Conservation (phyloP, 2,888 invertebrate species). For the Eupithecia abbreviata region DNA sequence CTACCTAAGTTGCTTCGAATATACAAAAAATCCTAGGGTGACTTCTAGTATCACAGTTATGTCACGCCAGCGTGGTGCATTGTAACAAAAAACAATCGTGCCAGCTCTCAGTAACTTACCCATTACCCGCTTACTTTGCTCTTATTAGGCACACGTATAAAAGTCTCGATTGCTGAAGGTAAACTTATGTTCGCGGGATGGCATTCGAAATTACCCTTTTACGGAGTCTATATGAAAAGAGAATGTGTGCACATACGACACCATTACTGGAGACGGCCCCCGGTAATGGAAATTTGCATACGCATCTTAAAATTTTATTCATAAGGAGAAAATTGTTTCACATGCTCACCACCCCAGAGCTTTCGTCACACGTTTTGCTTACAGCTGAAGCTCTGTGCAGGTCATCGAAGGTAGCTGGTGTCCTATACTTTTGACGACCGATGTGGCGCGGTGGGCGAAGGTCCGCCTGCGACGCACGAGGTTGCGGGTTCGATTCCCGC, state of each 20-base stretch:
- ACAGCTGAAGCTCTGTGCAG: slow-evolving; percentile 17
- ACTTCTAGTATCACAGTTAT: not conserved
- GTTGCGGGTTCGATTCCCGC: too few relatives aligned
- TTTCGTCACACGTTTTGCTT: slow-evolving; percentile 27
- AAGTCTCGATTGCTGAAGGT: slow-evolving; percentile 46
- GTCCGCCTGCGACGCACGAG: too few relatives aligned
- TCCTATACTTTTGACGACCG: too few relatives aligned
- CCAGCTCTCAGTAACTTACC: not conserved
- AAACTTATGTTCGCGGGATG: slow-evolving; percentile 49
- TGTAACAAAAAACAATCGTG: not conserved
- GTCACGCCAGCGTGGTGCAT: not conserved
- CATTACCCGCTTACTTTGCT: slow-evolving; percentile 13
- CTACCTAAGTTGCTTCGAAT: not conserved
- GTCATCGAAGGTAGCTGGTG: slow-evolving; percentile 11
- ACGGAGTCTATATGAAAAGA: slow-evolving; percentile 71
- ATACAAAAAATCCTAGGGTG: not conserved
- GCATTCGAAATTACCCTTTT: slow-evolving; percentile 65
- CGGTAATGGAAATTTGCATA: slow-evolving; percentile 81
- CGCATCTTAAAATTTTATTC: slow-evolving; percentile 82
- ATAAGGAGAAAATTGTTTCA: slow-evolving; percentile 82
- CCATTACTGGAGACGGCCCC: slow-evolving; percentile 71
- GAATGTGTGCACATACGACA: slow-evolving; percentile 72
- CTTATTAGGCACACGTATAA: slow-evolving; percentile 31
- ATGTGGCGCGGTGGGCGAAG: too few relatives aligned
- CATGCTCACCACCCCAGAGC: slow-evolving; percentile 51